Evolutionary conservation across 35 echinoderm and acorn worm genomes (phyloP).

Genomic region (Apostichopus parvimensis): DNA sequence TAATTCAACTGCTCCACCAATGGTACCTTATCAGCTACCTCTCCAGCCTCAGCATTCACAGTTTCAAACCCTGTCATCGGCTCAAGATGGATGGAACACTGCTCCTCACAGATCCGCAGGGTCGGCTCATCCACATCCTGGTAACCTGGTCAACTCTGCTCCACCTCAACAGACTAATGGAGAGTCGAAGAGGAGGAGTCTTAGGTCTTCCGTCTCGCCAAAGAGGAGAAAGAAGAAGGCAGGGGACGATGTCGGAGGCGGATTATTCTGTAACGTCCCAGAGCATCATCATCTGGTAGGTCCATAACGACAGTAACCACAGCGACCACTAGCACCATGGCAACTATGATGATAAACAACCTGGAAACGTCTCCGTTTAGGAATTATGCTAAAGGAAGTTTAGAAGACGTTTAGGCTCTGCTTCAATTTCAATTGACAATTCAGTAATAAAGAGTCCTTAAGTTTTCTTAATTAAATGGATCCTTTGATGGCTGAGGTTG

Average conservation of each 20-base stretch:
- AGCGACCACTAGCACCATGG: background rate
- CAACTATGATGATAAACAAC: background rate
- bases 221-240: conserved; percentile 35
- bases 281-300: conserved; percentile 96
- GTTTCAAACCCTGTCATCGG: background rate
- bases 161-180: background rate
- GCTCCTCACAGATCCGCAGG: background rate
- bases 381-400: too few species aligned
- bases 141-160: background rate
- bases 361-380: too few species aligned
- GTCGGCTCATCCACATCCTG: background rate
- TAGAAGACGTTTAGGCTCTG: too few species aligned
- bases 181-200: background rate
- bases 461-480: too few species aligned
- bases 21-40: background rate
- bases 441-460: too few species aligned
- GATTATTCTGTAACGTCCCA: conserved; percentile 95
- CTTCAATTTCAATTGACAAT: too few species aligned
- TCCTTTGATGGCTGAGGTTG: too few species aligned
- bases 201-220: conserved; percentile 10
- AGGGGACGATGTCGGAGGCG: conserved; percentile 48
- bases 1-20: background rate
- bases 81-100: background rate
- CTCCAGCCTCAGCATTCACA: background rate
- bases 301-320: background rate